Evolutionary conservation across 2,888 invertebrate species (phyloP).

Genomic region (Trissoscelio sp.): DNA sequence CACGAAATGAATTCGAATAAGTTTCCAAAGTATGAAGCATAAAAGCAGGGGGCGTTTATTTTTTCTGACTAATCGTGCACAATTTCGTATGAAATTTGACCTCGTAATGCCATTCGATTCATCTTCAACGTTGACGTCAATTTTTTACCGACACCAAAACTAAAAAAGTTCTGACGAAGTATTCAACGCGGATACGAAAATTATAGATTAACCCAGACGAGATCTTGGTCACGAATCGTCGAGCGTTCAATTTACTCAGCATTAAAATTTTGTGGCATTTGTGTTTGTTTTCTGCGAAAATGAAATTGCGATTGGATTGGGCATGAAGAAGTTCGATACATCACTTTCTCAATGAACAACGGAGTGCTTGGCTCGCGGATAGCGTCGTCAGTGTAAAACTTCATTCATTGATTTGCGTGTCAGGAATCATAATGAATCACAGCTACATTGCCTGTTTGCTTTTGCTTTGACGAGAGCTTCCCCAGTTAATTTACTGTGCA

Average conservation of each 20-base stretch:
- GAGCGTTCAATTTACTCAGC: constrained; percentile 14
- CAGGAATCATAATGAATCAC: constrained; percentile 67
- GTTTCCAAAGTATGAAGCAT: constrained; percentile 9
- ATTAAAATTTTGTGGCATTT: constrained; percentile 15
- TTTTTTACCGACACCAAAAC: constrained; percentile 3
- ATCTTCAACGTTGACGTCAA: constrained; percentile 22
- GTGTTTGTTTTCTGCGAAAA: constrained; percentile 24
- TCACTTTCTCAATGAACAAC: constrained; percentile 52
- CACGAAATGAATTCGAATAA: constrained; percentile 34
- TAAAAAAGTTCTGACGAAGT: constrained; percentile 20
- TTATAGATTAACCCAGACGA: constrained; percentile 20
- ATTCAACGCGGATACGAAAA: constrained; percentile 25
- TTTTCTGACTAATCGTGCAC: constrained; percentile 19
- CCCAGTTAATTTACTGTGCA: constrained; percentile 59
- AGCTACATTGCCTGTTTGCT: constrained; percentile 44
- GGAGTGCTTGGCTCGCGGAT: constrained; percentile 31
- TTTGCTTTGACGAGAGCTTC: constrained; percentile 23
- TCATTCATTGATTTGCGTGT: constrained; percentile 66
- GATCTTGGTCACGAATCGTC: constrained; percentile 1
- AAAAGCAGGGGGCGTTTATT: constrained; percentile 8
- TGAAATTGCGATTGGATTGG: constrained; percentile 2
- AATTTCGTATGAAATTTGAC: constrained; percentile 27
- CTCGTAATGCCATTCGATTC: constrained; percentile 36
- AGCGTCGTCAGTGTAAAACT: constrained; percentile 32
- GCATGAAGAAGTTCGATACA: constrained; percentile 21